Evolutionary conservation across 2,113 vertebrate genomes (phyloP), one percentile per base, ranked within the genome.

Genomic region (Emydura subglobosa): DNA sequence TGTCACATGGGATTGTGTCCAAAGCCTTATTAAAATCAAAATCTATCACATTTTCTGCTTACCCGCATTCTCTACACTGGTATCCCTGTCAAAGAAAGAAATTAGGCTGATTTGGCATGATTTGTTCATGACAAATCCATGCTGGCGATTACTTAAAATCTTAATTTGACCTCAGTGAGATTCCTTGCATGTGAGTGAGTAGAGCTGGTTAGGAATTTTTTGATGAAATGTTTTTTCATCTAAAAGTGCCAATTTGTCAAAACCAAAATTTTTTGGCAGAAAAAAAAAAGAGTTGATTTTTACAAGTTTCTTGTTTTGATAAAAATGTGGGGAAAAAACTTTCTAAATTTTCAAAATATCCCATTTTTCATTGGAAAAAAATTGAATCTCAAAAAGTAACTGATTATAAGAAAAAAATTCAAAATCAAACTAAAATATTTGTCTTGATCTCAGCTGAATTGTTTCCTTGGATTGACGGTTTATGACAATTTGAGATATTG

Each of bases 401-500:
- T 42, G 11, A 21, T 85, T 59, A 53, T 2, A 76, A 49, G 27
- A 42, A 57, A 9, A 34, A 2, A 59, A 44, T 0, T 53, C 61
- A 51, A 4, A 74, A 82, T 2, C 2, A 79, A 21, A 16, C 50
- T 83, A 82, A 94, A 95, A 88, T 44, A 76, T 65, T 90, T 90
- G 82, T 42, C 65, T 39, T 92, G 4, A 79, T 42, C 42, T 83
- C 13, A 72, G 8, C 34, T 85, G 83, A 94, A 85, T 11, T 29
- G 51, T 29, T 86, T 74, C 68, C 88, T 83, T 59, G 68, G 6
- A 54, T 59, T 68, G 42, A 21, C 90, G 8, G 9, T 83, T 90
- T 83, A 87, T 49, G 84, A 83, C 53, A 3, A n/a, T 53, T 59
- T 93, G 81, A 91, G 84, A 91, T 21, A 47, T 92, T 92, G 94